These are phyloP conservation scores for Bos indicus DNA, from an alignment of 2,113 vertebrate genomes.

Conservation along the genomic window DNA sequence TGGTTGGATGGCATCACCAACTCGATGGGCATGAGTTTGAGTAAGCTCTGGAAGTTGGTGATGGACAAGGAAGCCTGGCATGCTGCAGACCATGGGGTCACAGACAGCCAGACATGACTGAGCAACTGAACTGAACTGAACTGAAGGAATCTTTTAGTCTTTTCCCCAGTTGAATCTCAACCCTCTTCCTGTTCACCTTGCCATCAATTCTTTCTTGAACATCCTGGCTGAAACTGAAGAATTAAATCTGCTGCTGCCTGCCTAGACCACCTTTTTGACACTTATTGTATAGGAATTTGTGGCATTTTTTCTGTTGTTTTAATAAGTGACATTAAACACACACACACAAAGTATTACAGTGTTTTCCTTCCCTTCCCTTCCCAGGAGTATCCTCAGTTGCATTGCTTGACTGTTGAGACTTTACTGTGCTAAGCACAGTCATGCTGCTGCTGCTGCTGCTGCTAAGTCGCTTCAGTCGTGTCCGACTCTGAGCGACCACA, in stretches of 20 bases:
- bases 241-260: background rate
- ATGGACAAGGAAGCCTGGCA: background rate
- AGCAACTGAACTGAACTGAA: fast-evolving
- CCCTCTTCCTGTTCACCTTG: background rate
- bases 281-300: background rate
- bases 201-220: background rate
- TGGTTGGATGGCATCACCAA: background rate
- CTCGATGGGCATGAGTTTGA: background rate
- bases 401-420: background rate
- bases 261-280: background rate
- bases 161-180: background rate
- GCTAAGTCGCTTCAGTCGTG: no score
- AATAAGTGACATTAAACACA: background rate
- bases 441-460: no score
- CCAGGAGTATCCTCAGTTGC: background rate
- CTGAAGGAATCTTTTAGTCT: background rate
- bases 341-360: background rate
- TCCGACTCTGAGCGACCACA: no score
- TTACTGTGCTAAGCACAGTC: background rate
- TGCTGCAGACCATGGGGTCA: background rate
- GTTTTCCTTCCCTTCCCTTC: background rate
- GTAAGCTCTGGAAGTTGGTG: background rate
- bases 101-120: background rate
- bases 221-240: background rate
- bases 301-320: background rate